Base-by-base conservation (phyloP, 2,797 vertebrate genomes). In the Sus cebifrons region DNA sequence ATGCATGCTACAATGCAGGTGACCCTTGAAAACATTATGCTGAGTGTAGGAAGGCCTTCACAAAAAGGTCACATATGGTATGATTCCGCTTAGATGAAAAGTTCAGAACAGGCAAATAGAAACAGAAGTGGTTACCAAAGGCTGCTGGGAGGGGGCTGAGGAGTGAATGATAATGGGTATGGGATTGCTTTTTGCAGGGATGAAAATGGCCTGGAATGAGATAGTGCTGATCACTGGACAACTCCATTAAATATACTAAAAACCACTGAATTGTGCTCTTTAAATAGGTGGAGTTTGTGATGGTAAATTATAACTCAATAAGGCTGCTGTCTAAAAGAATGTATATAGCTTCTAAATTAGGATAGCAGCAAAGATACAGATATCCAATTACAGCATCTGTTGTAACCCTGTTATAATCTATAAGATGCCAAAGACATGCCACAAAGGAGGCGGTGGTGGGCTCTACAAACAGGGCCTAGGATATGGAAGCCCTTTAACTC, bases 141-240 rank as follows among this genome's bases (percentile, higher is more conserved):
- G 49, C 62, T 65, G 16, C 25, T 5, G 54, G 5, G 23, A n/a
- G 40, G 27, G 27, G 23, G 27, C 2, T 71, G 8, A 36, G 29
- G 21, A 88, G n/a, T n/a, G 32, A 86, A 52, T 29, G 32, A 14
- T 89, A 12, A 89, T 56, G 29, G 58, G 11, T 79, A 78, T 11
- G 36, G 40, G 49, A 7, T 9, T 75, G 71, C 58, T 92, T 91
- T 92, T 25, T 7, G 44, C 40, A 79, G 27, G 62, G 62, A 79
- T 86, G 52, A 92, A 85, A 73, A 70, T 77, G 16, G 73, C 78
- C 49, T 89, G 14, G 82, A 91, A 79, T 90, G 91, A 84, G 54
- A 23, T n/a, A 29, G 54, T 49, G 25, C 54, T 58, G 13, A 27
- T 86, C 54, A 81, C 64, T 70, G n/a, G 21, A 56, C 67, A 85